phyloP scores from a whole-genome alignment of 2,113 vertebrate genomes.

The Lepus americanus region DNA sequence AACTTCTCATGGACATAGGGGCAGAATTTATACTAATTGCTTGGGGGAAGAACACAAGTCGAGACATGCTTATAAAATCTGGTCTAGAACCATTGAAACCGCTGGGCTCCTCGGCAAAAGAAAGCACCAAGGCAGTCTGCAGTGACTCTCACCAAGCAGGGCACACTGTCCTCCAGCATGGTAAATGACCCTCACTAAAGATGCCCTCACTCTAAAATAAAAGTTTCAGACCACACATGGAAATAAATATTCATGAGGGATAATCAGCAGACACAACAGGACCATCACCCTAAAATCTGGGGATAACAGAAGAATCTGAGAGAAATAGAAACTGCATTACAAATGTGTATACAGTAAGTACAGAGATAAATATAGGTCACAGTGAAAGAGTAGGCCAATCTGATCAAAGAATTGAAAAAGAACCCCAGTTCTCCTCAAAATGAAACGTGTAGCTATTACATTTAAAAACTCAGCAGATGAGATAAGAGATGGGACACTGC shows the following conservation, averaged over 20 bases:
- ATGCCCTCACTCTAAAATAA: neutral
- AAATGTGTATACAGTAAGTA: neutral
- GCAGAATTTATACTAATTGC: neutral
- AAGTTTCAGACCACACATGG: neutral
- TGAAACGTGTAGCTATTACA: neutral
- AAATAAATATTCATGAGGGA: neutral
- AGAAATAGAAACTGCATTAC: neutral
- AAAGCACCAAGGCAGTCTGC: neutral
- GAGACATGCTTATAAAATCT: conserved; percentile 7
- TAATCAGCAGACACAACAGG: neutral
- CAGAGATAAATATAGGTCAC: neutral
- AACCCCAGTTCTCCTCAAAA: conserved; percentile 4
- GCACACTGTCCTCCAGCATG: neutral
- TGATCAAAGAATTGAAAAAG: neutral
- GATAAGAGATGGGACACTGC: neutral
- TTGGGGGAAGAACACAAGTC: neutral
- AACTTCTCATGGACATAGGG: neutral
- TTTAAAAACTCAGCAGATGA: neutral
- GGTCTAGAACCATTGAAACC: neutral
- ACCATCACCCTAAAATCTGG: neutral
- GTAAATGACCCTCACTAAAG: neutral
- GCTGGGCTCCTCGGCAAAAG: neutral
- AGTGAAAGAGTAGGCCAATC: neutral
- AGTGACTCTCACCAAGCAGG: neutral
- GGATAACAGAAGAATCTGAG: neutral